These are phyloP conservation scores for Panagrolaimus sp. DNA, from an alignment of 1,140 invertebrate genomes.

Conservation along the genomic window DNA sequence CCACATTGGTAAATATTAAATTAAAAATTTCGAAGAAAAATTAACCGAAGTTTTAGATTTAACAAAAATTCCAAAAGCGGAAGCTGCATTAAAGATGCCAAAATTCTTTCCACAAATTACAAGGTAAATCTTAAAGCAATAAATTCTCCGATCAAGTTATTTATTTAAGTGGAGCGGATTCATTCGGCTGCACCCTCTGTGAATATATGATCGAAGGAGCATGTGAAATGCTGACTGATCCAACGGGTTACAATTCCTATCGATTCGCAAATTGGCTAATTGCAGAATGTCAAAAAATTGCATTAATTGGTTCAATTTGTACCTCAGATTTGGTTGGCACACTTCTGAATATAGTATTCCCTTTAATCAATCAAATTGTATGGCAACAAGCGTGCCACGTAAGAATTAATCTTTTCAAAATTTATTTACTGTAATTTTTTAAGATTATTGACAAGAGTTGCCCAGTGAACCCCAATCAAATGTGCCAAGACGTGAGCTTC, in stretches of 20 bases:
- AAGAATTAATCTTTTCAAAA: background rate
- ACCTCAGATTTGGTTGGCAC: background rate
- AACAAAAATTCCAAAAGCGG: background rate
- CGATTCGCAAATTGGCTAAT: background rate
- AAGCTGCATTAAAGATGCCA: background rate
- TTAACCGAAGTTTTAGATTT: background rate
- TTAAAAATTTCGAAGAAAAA: background rate
- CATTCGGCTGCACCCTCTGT: background rate
- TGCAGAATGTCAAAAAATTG: background rate
- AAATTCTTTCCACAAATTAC: too few species aligned
- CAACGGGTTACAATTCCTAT: background rate
- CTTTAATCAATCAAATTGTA: constrained; percentile 10
- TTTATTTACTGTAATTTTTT: background rate
- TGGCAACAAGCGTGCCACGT: background rate
- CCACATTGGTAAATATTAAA: background rate
- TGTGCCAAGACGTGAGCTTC: background rate
- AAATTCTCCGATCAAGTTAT: too few species aligned
- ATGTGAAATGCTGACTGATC: constrained; percentile 6
- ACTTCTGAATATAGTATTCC: background rate
- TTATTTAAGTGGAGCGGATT: background rate
- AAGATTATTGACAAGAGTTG: background rate
- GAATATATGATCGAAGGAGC: background rate
- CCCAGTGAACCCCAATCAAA: background rate
- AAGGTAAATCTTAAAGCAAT: too few species aligned
- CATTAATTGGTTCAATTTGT: background rate